Conservation (phyloP, 2,113 vertebrate genomes). For the Xenopus laevis region DNA sequence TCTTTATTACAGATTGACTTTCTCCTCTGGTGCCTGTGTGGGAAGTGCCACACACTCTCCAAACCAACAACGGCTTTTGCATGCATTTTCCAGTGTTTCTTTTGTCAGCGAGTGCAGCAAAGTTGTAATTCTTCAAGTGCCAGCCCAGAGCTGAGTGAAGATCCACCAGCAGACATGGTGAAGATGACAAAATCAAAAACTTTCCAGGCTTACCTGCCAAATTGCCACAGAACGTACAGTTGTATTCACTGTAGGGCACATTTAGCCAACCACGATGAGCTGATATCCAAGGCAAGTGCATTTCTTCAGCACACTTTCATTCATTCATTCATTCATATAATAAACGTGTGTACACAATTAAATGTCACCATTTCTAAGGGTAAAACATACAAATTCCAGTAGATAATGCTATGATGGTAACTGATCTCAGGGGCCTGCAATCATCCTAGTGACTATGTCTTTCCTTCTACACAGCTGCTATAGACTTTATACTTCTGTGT, state of each 20-base stretch:
- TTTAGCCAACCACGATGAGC: conserved; percentile 95
- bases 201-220: conserved; percentile 96
- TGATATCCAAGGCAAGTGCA: conserved; percentile 84
- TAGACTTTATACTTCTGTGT: no score
- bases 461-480: no score
- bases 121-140: conserved; percentile 79
- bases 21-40: conserved; percentile 84
- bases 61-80: conserved; percentile 92
- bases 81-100: conserved; percentile 90
- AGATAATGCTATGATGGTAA: no score
- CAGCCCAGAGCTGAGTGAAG: conserved; percentile 82
- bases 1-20: conserved; percentile 74
- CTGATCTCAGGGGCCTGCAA: no score
- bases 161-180: conserved; percentile 87
- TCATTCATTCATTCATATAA: no score
- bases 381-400: no score
- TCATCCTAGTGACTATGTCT: no score
- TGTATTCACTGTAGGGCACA: conserved; percentile 98
- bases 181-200: conserved; percentile 98
- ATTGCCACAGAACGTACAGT: conserved; percentile 95
- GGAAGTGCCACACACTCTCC: conserved; percentile 87
- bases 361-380: no score
- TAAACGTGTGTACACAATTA: no score
- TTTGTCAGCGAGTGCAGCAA: conserved; percentile 91
- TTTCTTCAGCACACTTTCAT: neutral